Evolutionary conservation across 2,888 invertebrate genomes (phyloP).

Genomic region (Rhagium mordax): DNA sequence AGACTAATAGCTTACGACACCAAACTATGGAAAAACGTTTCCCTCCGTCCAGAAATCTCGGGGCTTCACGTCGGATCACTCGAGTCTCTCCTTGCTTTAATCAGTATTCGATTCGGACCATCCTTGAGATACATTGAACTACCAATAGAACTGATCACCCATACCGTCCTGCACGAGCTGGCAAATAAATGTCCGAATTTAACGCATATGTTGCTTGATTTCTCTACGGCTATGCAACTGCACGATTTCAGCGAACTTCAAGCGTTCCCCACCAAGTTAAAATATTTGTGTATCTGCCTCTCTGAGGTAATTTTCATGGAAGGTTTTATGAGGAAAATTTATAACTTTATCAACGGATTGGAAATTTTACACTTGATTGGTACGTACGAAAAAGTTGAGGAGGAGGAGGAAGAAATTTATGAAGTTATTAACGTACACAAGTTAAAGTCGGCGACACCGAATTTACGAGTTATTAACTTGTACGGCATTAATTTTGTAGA

Average conservation of each 20-base stretch:
- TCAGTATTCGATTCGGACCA: slow-evolving; percentile 87
- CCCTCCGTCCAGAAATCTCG: slow-evolving; percentile 95
- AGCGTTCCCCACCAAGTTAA: slow-evolving; percentile 97
- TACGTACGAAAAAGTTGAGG: slow-evolving; percentile 97
- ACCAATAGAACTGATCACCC: slow-evolving; percentile 96
- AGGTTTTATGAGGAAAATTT: slow-evolving; percentile 99
- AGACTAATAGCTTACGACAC: slow-evolving; percentile 96
- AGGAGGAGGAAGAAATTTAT: slow-evolving; percentile 99
- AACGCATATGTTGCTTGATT: slow-evolving; percentile 96
- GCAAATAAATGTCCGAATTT: slow-evolving; percentile 96
- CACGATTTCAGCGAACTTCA: slow-evolving; percentile 99
- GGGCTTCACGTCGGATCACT: slow-evolving; percentile 93
- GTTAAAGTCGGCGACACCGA: slow-evolving; percentile 97
- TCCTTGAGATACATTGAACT: slow-evolving; percentile 93
- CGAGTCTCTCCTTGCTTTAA: slow-evolving; percentile 89
- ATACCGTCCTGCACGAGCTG: slow-evolving; percentile 96
- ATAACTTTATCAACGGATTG: slow-evolving; percentile 98
- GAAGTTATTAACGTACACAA: slow-evolving; percentile 99
- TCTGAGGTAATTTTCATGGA: slow-evolving; percentile 99
- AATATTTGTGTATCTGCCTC: slow-evolving; percentile 88
- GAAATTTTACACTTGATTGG: slow-evolving; percentile 98
- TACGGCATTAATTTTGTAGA: slow-evolving; percentile 99
- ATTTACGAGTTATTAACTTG: slow-evolving; percentile 96
- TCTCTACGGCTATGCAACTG: slow-evolving; percentile 99
- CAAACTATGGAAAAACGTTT: slow-evolving; percentile 95